Conservation (phyloP, 2,888 invertebrate species). For the Mactromeris polynyma region DNA sequence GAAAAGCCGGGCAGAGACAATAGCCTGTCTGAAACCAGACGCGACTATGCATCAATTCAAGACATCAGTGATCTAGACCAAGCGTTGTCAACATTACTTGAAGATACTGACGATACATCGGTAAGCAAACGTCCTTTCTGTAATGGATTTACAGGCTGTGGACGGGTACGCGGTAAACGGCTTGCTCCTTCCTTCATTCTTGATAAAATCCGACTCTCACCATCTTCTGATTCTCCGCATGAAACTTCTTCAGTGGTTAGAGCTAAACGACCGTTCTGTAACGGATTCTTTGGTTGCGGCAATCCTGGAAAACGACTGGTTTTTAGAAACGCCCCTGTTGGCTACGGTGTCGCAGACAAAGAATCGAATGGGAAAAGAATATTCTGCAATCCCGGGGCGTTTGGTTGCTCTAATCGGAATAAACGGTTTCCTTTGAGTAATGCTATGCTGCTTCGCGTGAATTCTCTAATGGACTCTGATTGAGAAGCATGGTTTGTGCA, state of each 20-base stretch:
- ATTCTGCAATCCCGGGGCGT: slow-evolving; percentile 63
- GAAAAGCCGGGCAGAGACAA: slow-evolving; percentile 23
- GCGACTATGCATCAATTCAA: neutral
- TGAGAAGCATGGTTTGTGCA: slow-evolving; percentile 12
- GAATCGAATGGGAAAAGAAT: slow-evolving; percentile 47
- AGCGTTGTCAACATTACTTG: neutral
- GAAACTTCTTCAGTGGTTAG: slow-evolving; percentile 30
- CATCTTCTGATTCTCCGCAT: slow-evolving; percentile 42
- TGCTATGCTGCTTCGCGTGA: slow-evolving; percentile 29
- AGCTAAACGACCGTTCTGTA: slow-evolving; percentile 79
- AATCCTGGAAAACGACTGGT: slow-evolving; percentile 70
- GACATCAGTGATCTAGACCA: slow-evolving; percentile 23
- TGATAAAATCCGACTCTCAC: slow-evolving; percentile 37
- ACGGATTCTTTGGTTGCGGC: slow-evolving; percentile 78
- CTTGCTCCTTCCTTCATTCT: slow-evolving; percentile 49
- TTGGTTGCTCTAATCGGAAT: slow-evolving; percentile 59
- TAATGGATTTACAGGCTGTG: slow-evolving; percentile 78
- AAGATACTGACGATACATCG: slow-evolving; percentile 10
- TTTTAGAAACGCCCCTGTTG: slow-evolving; percentile 54
- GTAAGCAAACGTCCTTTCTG: slow-evolving; percentile 80
- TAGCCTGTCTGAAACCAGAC: neutral
- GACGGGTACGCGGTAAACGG: slow-evolving; percentile 71
- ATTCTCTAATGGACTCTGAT: neutral
- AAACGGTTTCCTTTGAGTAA: slow-evolving; percentile 46
- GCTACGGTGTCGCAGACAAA: slow-evolving; percentile 25